Evolutionary conservation across 2,888 invertebrate genomes (phyloP).

Genomic region (Tetragnatha montana): DNA sequence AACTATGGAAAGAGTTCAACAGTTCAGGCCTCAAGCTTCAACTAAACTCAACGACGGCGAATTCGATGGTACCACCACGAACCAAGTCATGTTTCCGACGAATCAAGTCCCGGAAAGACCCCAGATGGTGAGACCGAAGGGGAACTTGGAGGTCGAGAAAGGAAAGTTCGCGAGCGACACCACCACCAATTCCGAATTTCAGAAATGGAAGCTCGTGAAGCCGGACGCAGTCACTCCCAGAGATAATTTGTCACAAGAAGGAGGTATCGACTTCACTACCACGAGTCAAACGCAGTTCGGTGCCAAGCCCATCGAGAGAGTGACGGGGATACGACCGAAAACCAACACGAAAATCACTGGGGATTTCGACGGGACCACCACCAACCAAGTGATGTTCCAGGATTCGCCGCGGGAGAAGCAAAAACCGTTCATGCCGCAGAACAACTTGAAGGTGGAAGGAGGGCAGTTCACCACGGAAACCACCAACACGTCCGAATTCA

Average conservation of each 20-base stretch:
- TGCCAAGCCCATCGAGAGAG: constrained; percentile 35
- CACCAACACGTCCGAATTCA: constrained; percentile 47
- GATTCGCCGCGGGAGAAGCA: constrained; percentile 40
- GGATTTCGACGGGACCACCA: constrained; percentile 69
- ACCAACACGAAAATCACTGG: constrained; percentile 44
- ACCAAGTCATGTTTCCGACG: constrained; percentile 38
- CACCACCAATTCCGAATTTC: constrained; percentile 56
- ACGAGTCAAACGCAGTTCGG: constrained; percentile 50
- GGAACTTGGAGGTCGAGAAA: constrained; percentile 48
- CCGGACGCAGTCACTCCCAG: constrained; percentile 53
- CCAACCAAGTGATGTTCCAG: constrained; percentile 55
- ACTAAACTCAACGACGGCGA: constrained; percentile 60
- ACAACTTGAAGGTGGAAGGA: constrained; percentile 50
- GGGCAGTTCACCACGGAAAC: constrained; percentile 51
- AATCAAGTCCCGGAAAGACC: constrained; percentile 11
- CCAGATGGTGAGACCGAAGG: constrained; percentile 48
- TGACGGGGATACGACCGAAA: constrained; percentile 46
- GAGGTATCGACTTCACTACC: constrained; percentile 60
- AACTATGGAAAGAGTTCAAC: constrained; percentile 41
- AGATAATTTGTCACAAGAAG: constrained; percentile 65
- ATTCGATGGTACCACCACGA: constrained; percentile 70
- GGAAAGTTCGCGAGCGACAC: constrained; percentile 51
- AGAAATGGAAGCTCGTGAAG: constrained; percentile 66
- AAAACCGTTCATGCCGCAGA: constrained; percentile 35
- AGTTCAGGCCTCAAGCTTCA: constrained; percentile 49